Evolutionary conservation across 2,113 vertebrate genomes (phyloP).

Genomic region (Dromas ardeola): DNA sequence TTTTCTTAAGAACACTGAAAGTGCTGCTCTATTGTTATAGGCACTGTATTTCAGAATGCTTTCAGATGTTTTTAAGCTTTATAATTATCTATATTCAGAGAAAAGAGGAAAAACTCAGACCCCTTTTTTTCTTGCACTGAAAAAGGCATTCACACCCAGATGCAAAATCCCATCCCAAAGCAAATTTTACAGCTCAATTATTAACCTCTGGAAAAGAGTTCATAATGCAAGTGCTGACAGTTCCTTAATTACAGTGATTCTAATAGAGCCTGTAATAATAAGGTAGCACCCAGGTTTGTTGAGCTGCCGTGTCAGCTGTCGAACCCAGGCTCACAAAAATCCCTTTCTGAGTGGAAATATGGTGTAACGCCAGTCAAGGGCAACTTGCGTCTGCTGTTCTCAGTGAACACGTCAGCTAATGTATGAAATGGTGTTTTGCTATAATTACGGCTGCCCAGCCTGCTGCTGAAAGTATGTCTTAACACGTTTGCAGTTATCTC

Average conservation of each 20-base stretch:
- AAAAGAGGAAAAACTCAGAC: not conserved
- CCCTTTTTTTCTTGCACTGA: not conserved
- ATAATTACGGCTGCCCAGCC: not conserved
- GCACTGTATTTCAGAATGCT: not conserved
- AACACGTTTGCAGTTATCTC: slow-evolving; percentile 1
- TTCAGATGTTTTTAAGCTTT: not conserved
- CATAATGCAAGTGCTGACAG: not conserved
- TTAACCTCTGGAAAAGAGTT: not conserved
- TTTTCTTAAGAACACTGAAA: not conserved
- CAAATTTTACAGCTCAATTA: not conserved
- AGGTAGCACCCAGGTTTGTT: not conserved
- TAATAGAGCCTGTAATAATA: not conserved
- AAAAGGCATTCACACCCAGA: not conserved
- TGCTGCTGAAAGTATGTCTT: not conserved
- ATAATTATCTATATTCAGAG: not conserved
- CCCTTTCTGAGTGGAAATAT: not conserved
- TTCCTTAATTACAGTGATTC: slow-evolving; percentile 14
- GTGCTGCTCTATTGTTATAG: not conserved
- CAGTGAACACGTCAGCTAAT: not conserved
- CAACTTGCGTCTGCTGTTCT: not conserved
- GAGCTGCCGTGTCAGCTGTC: not conserved
- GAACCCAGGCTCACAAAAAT: not conserved
- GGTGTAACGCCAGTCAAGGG: not conserved
- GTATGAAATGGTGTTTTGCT: not conserved
- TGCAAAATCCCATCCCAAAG: not conserved